Evolutionary conservation across 2,888 invertebrate species (phyloP).

Genomic region (Margaritifera margaritifera): DNA sequence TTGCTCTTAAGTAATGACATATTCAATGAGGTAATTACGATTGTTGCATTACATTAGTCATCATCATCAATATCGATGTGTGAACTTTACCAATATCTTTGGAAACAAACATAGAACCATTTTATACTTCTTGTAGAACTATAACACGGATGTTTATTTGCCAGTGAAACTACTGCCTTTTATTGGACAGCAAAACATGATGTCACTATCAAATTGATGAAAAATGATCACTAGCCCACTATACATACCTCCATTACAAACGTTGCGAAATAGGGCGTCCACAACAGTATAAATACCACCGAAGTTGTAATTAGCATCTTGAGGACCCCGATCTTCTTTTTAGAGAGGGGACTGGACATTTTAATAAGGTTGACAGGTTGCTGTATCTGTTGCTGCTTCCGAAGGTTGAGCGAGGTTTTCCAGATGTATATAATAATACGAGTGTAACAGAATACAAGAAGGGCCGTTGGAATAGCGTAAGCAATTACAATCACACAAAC

Average conservation of each 20-base stretch:
- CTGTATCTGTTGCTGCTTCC: neutral
- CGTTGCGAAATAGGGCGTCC: constrained; percentile 34
- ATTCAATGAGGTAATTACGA: too few relatives aligned
- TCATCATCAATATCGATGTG: too few relatives aligned
- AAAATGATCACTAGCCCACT: too few relatives aligned
- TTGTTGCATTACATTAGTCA: too few relatives aligned
- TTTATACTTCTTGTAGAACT: too few relatives aligned
- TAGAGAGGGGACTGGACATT: neutral
- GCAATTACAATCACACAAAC: constrained; percentile 19
- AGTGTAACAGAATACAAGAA: constrained; percentile 28
- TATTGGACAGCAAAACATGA: too few relatives aligned
- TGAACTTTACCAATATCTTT: too few relatives aligned
- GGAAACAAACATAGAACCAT: too few relatives aligned
- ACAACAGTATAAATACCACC: constrained; percentile 20
- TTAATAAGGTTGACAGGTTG: neutral
- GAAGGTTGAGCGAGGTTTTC: constrained; percentile 14
- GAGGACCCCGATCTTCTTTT: constrained; percentile 17
- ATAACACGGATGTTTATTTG: too few relatives aligned
- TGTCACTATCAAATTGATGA: too few relatives aligned
- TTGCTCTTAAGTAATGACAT: too few relatives aligned
- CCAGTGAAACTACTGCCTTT: too few relatives aligned
- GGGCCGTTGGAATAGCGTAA: constrained; percentile 22
- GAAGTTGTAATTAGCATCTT: constrained; percentile 23
- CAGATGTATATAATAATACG: constrained; percentile 16
- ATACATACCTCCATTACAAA: constrained; percentile 30